These are phyloP conservation scores for Gonioctena quinquepunctata DNA, from an alignment of 1,140 invertebrate species.

Conservation along the genomic window DNA sequence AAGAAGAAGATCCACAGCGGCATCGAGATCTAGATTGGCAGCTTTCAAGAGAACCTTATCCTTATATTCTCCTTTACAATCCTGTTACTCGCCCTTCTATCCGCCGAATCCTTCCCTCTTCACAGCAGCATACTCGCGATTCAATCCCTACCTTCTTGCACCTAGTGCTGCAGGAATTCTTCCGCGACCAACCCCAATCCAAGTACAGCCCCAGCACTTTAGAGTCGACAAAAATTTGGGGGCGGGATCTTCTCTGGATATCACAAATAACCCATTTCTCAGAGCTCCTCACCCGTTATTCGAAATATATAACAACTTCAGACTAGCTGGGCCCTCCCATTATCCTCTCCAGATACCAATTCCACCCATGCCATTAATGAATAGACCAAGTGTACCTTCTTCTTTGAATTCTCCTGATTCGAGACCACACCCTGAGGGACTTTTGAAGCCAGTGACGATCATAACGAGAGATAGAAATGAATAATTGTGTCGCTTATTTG, in stretches of 20 bases:
- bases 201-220: conserved; percentile 25
- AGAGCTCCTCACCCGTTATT: conserved; percentile 35
- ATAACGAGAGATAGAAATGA: conserved; percentile 49
- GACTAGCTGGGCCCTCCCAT: conserved; percentile 37
- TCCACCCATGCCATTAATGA: conserved; percentile 15
- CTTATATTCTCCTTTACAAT: conserved; percentile 57
- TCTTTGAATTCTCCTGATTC: conserved; percentile 23
- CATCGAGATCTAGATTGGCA: conserved; percentile 80
- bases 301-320: conserved; percentile 45
- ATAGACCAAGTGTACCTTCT: conserved; percentile 13
- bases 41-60: conserved; percentile 78
- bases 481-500: too few relatives aligned
- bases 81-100: conserved; percentile 36
- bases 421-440: conserved; percentile 35
- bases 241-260: neutral
- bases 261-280: conserved; percentile 26
- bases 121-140: conserved; percentile 39
- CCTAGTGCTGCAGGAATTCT: conserved; percentile 27
- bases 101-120: conserved; percentile 27
- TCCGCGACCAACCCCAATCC: conserved; percentile 20
- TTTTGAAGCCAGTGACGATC: conserved; percentile 51
- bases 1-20: conserved; percentile 82
- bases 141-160: conserved; percentile 46
- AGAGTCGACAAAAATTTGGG: conserved; percentile 19
- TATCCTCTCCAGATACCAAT: conserved; percentile 42